Evolutionary conservation across 2,113 vertebrate species (phyloP), one percentile per base, ranked within the genome.

Genomic region (Psammodynastes pulverulentus): DNA sequence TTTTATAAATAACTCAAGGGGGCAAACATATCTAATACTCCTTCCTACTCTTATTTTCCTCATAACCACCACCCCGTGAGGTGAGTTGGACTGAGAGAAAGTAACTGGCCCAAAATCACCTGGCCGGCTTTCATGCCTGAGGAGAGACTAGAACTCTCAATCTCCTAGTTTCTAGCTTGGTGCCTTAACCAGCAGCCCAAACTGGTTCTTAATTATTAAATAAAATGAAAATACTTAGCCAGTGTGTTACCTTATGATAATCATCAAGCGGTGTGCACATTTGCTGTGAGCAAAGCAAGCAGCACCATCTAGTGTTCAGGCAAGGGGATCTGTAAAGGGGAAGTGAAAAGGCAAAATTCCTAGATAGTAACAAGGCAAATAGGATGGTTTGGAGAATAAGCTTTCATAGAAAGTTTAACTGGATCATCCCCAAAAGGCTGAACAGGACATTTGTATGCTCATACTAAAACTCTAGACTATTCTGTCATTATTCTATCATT

Each of bases 271-370:
- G 94, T 7, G 2, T 1, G 87, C 23, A 26, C 15, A 39, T 39
- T 15, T 79, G 67, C 6, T 79, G n/a, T 79, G 15, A 79, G 6
- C n/a, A 79, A 85, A 49, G 52, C 49, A 94, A 72, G 86, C 46
- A 90, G 96, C 95, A 84, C 97, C 97, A 95, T 56, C 97, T 97
- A 95, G 94, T 23, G 97, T 24, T 26, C 15, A 29, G 1, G 0
- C 0, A 54, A 54, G 9, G 3, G 0, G 19, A 79, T 67, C 58
- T 79, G 15, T 79, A 24, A 92, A 94, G 92, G 34, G n/a, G 0
- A 26, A 3, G 46, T 48, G 79, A 19, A 52, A 0, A 1, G 0
- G 1, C 46, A 43, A 39, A 53, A 90, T 24, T 84, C 39, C 86
- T 10, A 26, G 0, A 23, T 34, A 19, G n/a, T 12, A 43, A 84